Base-by-base conservation (phyloP, 2,797 vertebrate genomes). In the Sebastes ruberrimus region DNA sequence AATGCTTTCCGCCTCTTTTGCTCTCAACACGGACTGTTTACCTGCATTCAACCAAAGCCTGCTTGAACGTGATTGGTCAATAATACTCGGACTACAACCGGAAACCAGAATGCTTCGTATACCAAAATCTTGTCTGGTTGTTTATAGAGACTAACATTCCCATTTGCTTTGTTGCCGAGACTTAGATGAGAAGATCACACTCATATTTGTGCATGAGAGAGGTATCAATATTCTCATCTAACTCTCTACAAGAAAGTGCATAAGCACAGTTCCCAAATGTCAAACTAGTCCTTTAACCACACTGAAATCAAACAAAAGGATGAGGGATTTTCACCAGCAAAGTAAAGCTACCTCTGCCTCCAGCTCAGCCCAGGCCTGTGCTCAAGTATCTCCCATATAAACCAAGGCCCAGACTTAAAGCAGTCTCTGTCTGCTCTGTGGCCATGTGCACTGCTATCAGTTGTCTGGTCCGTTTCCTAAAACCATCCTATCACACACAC, bases 391-490 rank as follows among this genome's bases (percentile, higher is more conserved):
- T 79, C 52, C 30, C 28, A 16, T 35, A 23, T 52, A 66, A 86
- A 79, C 32, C 20, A 5, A 1, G 22, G 27, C 49, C 74, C 67
- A 30, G 60, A 63, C 61, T 63, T 46, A 55, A 83, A 85, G 82
- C 30, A 16, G 52, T 49, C 13, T 46, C 33, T 76, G 78, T 86
- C 79, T 73, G 53, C 72, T 80, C 53, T 73, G 53, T 64, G 73
- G 28, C 69, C 62, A 33, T 13, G 27, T 69, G 61, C 60, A 27
- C 60, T 9, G 6, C 74, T 90, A 82, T 92, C 82, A 82, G 80
- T 25, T 62, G 80, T 85, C 84, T 89, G 82, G 55, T 78, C 38
- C 5, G n/a, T 60, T 81, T 86, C 85, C 87, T 71, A 27, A 25
- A 28, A 68, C 38, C 77, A 63, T 38, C 69, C 56, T 62, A 25